These are phyloP conservation scores for Megalonaias nervosa DNA, from an alignment of 1,140 invertebrate species.

Conservation along the genomic window DNA sequence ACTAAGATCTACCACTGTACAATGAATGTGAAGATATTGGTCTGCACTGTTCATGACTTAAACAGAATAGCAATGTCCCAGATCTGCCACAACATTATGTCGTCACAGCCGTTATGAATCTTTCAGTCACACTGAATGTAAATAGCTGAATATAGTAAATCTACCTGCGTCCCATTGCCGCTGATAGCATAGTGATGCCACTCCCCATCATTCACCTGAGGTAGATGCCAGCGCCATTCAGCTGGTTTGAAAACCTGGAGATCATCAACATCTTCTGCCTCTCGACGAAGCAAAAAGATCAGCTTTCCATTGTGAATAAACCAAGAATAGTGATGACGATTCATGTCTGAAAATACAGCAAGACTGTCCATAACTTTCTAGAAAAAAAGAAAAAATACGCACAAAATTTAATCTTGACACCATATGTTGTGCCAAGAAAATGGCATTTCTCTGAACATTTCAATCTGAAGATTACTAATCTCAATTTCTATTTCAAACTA, in stretches of 20 bases:
- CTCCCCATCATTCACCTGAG: conserved; percentile 89
- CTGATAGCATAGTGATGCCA: conserved; percentile 99
- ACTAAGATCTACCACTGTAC: too few relatives aligned
- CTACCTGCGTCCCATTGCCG: conserved; percentile 54
- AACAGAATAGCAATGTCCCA: conserved; percentile 3
- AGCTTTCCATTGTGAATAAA: conserved; percentile 97
- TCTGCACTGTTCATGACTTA: too few relatives aligned
- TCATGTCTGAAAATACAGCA: conserved; percentile 85
- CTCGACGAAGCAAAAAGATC: conserved; percentile 91
- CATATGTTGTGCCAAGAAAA: too few relatives aligned
- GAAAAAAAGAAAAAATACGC: too few relatives aligned
- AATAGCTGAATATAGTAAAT: too few relatives aligned
- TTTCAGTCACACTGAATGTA: too few relatives aligned
- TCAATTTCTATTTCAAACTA: too few relatives aligned
- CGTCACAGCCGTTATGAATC: too few relatives aligned
- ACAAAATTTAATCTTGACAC: too few relatives aligned
- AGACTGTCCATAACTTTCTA: not conserved
- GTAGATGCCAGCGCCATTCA: conserved; percentile 87
- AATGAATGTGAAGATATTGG: too few relatives aligned
- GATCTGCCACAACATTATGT: not conserved
- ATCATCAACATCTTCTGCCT: conserved; percentile 92
- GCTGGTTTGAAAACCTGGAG: conserved; percentile 97
- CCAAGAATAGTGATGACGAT: conserved; percentile 97
- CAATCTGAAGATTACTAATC: too few relatives aligned
- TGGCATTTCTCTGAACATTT: too few relatives aligned